These are phyloP conservation scores for Aurelia coerulea DNA, from an alignment of 30 jellyfish, hydroid and myxozoan genomes.

Conservation along the genomic window DNA sequence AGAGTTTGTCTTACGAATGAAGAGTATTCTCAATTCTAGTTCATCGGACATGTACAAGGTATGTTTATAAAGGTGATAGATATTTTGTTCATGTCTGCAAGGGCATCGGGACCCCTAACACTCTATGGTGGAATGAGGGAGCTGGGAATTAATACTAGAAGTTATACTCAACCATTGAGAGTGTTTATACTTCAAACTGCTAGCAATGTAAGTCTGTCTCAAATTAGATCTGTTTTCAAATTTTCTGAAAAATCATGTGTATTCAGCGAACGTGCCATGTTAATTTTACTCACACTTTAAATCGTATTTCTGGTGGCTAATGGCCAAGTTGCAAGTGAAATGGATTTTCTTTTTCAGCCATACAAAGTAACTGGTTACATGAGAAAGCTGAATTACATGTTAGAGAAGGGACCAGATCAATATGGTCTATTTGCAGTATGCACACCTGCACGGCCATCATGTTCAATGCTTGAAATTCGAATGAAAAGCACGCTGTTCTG, in stretches of 20 bases:
- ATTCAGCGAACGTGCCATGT: no score
- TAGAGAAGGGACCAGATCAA: conserved; percentile 59
- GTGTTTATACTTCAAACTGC: no score
- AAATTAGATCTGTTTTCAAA: no score
- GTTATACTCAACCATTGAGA: no score
- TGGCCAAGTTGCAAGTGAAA: not conserved
- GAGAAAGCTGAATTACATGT: conserved; percentile 55
- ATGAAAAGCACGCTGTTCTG: conserved; percentile 93
- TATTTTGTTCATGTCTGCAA: no score
- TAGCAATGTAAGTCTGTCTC: no score
- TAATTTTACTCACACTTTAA: no score
- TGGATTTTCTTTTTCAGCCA: conserved; percentile 70
- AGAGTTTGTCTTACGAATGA: conserved; percentile 85
- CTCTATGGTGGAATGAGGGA: no score
- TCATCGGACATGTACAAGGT: conserved; percentile 95
- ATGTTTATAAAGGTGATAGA: not conserved
- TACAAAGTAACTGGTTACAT: conserved; percentile 80
- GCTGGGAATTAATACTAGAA: no score
- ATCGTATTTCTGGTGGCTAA: no score
- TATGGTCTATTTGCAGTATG: conserved; percentile 87
- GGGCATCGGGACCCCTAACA: no score
- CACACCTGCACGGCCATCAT: conserved; percentile 88
- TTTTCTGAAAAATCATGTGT: no score
- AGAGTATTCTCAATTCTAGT: conserved; percentile 86
- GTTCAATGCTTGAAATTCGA: conserved; percentile 85